phyloP scores from a whole-genome alignment of 2,888 invertebrate genomes.

The Hetaerina titia region DNA sequence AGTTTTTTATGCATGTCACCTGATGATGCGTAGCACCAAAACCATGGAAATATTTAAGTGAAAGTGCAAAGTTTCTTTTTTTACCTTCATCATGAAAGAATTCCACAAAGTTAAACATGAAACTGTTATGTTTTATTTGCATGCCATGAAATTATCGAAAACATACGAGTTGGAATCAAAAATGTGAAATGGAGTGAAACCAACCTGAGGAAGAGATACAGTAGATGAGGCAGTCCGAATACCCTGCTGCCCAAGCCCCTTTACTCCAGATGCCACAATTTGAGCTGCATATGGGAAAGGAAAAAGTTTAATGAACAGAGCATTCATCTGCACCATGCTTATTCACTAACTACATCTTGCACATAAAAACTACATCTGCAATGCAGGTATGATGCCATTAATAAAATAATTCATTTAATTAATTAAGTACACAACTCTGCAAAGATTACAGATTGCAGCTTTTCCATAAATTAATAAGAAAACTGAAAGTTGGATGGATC shows the following conservation, averaged over 20 bases:
- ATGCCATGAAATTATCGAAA: not conserved
- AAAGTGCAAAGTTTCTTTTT: not conserved
- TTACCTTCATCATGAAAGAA: too few relatives aligned
- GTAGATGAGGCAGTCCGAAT: slow-evolving; percentile 69
- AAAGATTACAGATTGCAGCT: too few relatives aligned
- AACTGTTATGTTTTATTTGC: too few relatives aligned
- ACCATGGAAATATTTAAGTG: not conserved
- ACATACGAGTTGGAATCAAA: not conserved
- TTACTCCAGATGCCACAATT: slow-evolving; percentile 84
- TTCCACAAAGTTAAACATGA: too few relatives aligned
- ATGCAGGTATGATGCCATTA: not conserved
- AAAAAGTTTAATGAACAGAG: not conserved
- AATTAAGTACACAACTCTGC: too few relatives aligned
- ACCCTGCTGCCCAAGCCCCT: slow-evolving; percentile 75
- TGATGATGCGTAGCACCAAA: not conserved
- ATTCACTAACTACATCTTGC: too few relatives aligned
- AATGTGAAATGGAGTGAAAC: not conserved
- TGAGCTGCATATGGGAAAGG: slow-evolving; percentile 77
- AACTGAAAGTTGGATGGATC: too few relatives aligned
- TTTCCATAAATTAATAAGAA: too few relatives aligned
- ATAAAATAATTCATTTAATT: too few relatives aligned
- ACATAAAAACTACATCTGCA: not conserved
- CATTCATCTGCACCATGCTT: too few relatives aligned
- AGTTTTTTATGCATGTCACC: not conserved
- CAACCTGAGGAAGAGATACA: slow-evolving; percentile 68